phyloP scores from a whole-genome alignment of 2,888 invertebrate species.

The Beris chalybata region DNA sequence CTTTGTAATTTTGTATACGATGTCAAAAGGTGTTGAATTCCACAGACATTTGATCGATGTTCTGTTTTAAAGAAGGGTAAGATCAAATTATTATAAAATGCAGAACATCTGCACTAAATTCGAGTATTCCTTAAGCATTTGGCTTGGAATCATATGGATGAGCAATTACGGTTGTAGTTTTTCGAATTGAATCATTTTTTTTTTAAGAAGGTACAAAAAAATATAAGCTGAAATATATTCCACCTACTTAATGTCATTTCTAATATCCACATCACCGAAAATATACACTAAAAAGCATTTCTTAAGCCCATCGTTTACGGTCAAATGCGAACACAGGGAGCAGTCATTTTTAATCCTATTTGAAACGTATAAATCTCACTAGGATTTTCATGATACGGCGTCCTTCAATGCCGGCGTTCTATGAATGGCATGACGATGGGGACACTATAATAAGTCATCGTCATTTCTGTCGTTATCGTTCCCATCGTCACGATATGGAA shows the following conservation, averaged over 20 bases:
- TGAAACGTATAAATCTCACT: conserved; percentile 31
- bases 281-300: conserved; percentile 2
- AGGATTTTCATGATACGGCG: conserved; percentile 14
- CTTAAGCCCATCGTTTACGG: conserved; percentile 12
- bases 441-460: conserved; percentile 26
- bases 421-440: neutral
- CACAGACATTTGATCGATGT: conserved; percentile 26
- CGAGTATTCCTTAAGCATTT: conserved; percentile 17
- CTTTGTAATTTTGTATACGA: too few species aligned
- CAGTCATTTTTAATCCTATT: conserved; percentile 35
- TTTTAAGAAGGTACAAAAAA: neutral
- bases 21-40: conserved; percentile 25
- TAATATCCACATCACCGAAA: neutral
- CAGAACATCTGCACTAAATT: conserved; percentile 18
- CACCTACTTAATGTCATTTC: neutral
- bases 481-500: neutral
- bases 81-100: conserved; percentile 14
- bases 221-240: neutral
- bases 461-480: conserved; percentile 2
- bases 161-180: neutral
- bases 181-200: conserved; percentile 3
- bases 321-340: conserved; percentile 21
- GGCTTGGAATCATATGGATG: neutral
- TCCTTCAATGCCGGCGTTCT: conserved; percentile 16
- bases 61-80: conserved; percentile 25